Evolutionary conservation across 2,797 vertebrate species (phyloP).

Genomic region (Anomalospiza imberbis): DNA sequence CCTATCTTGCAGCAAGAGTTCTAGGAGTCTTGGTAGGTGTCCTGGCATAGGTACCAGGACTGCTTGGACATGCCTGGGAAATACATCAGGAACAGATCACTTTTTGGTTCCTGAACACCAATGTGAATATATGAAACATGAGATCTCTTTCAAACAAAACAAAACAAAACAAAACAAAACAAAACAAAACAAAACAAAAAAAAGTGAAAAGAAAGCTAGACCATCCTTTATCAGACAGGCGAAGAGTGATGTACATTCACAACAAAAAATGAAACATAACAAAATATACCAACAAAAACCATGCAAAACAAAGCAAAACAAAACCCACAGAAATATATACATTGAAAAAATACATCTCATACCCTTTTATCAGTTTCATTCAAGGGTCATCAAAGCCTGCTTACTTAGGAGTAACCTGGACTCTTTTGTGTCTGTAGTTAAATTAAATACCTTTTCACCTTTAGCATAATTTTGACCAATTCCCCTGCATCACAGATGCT

Average conservation of each 20-base stretch:
- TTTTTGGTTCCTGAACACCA: not conserved
- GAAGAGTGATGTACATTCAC: not conserved
- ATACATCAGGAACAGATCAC: not conserved
- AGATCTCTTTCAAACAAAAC: not conserved
- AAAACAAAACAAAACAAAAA: not conserved
- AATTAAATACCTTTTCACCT: not conserved
- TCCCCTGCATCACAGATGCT: not conserved
- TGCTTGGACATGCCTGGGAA: fast-evolving
- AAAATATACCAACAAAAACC: not conserved
- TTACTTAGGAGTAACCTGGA: not conserved
- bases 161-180: too few relatives aligned
- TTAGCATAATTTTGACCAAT: not conserved
- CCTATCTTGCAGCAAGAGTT: not conserved
- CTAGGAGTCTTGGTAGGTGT: not conserved
- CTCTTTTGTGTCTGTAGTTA: not conserved
- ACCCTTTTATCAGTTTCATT: not conserved
- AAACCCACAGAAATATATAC: not conserved
- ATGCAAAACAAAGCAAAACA: not conserved
- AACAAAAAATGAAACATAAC: not conserved
- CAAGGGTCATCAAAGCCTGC: not conserved
- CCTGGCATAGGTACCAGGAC: not conserved
- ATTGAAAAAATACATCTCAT: not conserved
- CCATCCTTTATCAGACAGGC: not conserved
- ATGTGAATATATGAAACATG: not conserved
- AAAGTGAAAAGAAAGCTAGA: not conserved